These are phyloP conservation scores for Poeciliopsis gracilis DNA, from an alignment of 2,797 vertebrate genomes.

Conservation along the genomic window DNA sequence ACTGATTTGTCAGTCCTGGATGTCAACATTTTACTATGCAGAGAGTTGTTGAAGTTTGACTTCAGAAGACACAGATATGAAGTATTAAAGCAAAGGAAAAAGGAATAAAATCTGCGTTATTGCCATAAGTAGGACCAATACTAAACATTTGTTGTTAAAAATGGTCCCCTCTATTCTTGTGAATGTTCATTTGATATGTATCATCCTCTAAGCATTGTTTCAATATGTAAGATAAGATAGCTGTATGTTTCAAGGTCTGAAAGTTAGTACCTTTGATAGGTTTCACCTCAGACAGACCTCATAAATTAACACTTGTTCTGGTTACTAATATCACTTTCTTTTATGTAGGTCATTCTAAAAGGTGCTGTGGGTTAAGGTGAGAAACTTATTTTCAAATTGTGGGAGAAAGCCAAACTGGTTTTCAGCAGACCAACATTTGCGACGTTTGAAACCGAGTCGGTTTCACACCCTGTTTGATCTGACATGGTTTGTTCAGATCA, in stretches of 20 bases:
- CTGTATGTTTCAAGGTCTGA: not conserved
- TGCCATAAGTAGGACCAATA: not conserved
- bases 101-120: not conserved
- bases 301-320: not conserved
- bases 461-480: not conserved
- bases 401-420: not conserved
- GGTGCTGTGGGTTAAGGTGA: no score
- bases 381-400: not conserved
- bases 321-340: not conserved
- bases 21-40: not conserved
- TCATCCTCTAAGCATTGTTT: not conserved
- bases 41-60: not conserved
- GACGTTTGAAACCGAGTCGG: not conserved
- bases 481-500: not conserved
- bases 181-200: not conserved
- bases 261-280: not conserved
- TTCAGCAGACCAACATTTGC: not conserved
- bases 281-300: not conserved
- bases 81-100: not conserved
- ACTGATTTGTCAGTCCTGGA: not conserved
- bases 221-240: not conserved
- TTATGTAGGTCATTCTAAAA: not conserved
- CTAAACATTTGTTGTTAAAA: not conserved
- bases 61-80: not conserved
- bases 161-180: not conserved